Conservation (phyloP, 2,797 vertebrate genomes). For the Adrianichthys oophorus region DNA sequence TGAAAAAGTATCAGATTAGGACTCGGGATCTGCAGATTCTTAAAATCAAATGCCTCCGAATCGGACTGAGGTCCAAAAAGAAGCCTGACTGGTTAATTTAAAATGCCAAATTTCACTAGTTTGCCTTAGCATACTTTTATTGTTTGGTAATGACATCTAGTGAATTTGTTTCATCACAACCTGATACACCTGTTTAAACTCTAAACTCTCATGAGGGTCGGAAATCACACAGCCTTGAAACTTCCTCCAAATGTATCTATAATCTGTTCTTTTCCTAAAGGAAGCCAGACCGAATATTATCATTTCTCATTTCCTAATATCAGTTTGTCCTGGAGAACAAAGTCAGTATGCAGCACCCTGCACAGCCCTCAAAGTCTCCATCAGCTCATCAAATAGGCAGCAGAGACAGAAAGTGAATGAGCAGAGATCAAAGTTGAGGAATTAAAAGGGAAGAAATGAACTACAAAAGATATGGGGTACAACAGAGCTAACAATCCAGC, state of each 20-base stretch:
- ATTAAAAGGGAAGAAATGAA: constrained; percentile 18
- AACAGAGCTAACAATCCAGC: constrained; percentile 12
- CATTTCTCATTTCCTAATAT: constrained; percentile 18
- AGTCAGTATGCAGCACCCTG: constrained; percentile 15
- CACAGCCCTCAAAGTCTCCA: constrained; percentile 21
- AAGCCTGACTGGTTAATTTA: too few relatives aligned
- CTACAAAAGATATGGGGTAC: not conserved
- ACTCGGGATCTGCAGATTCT: too few relatives aligned
- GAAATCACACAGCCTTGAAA: not conserved
- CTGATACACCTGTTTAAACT: not conserved
- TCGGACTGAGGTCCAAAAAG: too few relatives aligned
- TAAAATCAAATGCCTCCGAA: too few relatives aligned
- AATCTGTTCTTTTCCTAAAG: constrained; percentile 6
- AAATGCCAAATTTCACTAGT: too few relatives aligned
- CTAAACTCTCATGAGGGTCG: not conserved
- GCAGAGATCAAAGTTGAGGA: constrained; percentile 25
- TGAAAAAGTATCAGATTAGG: too few relatives aligned
- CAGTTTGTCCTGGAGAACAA: constrained; percentile 9
- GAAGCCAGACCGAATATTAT: constrained; percentile 15
- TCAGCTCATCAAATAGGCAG: constrained; percentile 33
- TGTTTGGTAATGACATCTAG: not conserved
- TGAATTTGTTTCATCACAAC: not conserved
- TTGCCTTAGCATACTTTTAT: not conserved
- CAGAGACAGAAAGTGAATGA: constrained; percentile 11
- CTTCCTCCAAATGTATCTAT: not conserved